These are phyloP conservation scores for Bruchidius siliquastri DNA, from an alignment of 2,888 invertebrate genomes.

Conservation along the genomic window DNA sequence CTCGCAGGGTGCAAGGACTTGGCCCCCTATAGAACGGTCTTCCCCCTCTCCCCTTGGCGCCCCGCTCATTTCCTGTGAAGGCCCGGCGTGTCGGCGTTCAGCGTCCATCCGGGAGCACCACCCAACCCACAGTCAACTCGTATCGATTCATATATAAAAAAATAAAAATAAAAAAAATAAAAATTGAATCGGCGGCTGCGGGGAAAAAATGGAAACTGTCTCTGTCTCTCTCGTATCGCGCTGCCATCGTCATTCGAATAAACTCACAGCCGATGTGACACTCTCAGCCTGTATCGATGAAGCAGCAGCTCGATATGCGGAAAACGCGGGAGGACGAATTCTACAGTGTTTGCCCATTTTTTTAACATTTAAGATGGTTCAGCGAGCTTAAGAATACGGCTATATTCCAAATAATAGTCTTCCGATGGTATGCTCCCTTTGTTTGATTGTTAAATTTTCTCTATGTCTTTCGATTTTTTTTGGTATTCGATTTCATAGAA, in stretches of 20 bases:
- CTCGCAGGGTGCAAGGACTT: not conserved
- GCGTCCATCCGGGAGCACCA: not conserved
- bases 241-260: not conserved
- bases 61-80: not conserved
- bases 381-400: too few species aligned
- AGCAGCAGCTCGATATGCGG: not conserved
- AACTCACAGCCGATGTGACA: not conserved
- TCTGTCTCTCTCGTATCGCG: not conserved
- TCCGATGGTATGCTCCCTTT: too few species aligned
- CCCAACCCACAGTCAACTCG: not conserved
- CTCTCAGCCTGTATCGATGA: not conserved
- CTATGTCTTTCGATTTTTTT: too few species aligned
- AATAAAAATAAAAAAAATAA: not conserved
- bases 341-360: not conserved
- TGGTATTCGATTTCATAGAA: too few species aligned
- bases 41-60: not conserved
- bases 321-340: not conserved
- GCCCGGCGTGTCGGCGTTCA: not conserved
- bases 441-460: too few species aligned
- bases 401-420: too few species aligned
- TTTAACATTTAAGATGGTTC: too few species aligned
- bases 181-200: not conserved
- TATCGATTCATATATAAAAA: not conserved
- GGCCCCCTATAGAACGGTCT: not conserved
- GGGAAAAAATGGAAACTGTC: not conserved